These are phyloP conservation scores for Heliconius hermathena DNA, from an alignment of 1,140 invertebrate genomes.

Conservation along the genomic window DNA sequence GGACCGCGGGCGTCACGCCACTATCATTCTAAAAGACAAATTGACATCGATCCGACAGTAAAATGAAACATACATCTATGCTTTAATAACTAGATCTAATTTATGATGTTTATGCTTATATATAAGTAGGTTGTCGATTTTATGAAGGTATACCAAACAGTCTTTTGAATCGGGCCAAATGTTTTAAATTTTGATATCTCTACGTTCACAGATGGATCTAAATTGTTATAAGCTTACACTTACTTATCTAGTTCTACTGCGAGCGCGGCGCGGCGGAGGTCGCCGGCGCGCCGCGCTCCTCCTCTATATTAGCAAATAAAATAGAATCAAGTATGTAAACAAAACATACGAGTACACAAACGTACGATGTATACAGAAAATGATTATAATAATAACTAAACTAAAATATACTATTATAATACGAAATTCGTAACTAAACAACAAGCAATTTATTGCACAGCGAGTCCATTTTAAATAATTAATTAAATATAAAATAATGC, in stretches of 20 bases:
- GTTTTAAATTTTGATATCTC: conserved; percentile 77
- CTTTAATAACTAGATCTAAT: conserved; percentile 70
- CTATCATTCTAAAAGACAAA: conserved; percentile 59
- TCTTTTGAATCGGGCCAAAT: conserved; percentile 81
- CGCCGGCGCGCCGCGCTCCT: conserved; percentile 37
- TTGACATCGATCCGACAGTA: conserved; percentile 63
- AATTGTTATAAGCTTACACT: conserved; percentile 67
- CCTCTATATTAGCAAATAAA: conserved; percentile 42
- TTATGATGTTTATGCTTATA: conserved; percentile 58
- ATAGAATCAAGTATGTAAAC: conserved; percentile 55
- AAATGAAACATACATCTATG: conserved; percentile 62
- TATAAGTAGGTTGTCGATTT: conserved; percentile 58
- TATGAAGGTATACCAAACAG: conserved; percentile 81
- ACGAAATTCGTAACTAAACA: conserved; percentile 74
- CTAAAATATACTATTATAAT: conserved; percentile 67
- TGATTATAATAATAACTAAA: conserved; percentile 54
- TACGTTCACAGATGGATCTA: conserved; percentile 73
- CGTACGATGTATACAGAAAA: conserved; percentile 60
- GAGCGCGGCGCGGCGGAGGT: conserved; percentile 39
- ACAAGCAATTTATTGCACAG: conserved; percentile 79
- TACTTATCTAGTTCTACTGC: conserved; percentile 39
- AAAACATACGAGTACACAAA: conserved; percentile 55
- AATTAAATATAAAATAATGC: conserved; percentile 69
- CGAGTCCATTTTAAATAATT: conserved; percentile 72
- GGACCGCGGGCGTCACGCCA: conserved; percentile 58